Conservation (phyloP, 2,113 vertebrate genomes). For the Prietella phreatophila region DNA sequence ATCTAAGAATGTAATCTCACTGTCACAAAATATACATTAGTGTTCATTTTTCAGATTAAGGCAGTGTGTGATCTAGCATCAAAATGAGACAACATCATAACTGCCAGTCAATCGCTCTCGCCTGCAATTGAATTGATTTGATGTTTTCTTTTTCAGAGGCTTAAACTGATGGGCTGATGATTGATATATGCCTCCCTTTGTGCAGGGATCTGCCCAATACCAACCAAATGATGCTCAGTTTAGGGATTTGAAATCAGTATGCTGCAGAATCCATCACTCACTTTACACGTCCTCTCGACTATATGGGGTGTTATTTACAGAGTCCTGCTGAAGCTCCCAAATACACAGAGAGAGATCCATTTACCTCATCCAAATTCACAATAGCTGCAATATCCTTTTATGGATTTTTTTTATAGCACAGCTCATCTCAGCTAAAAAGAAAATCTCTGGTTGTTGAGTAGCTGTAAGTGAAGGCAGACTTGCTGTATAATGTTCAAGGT, state of each 20-base stretch:
- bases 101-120: constrained; percentile 35
- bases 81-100: constrained; percentile 42
- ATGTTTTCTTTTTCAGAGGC: constrained; percentile 35
- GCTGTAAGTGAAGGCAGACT: constrained; percentile 7
- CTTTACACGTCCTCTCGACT: constrained; percentile 34
- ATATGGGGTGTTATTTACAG: constrained; percentile 49
- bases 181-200: constrained; percentile 45
- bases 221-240: constrained; percentile 37
- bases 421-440: constrained; percentile 26
- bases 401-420: constrained; percentile 28
- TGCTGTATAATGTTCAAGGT: not conserved
- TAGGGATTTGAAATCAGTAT: constrained; percentile 55
- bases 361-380: constrained; percentile 30
- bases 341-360: constrained; percentile 30
- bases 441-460: constrained; percentile 23
- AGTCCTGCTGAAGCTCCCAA: constrained; percentile 38
- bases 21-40: constrained; percentile 32
- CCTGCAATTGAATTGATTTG: constrained; percentile 20
- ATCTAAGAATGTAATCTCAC: constrained; percentile 32
- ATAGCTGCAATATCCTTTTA: constrained; percentile 22
- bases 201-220: constrained; percentile 39
- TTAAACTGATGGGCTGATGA: constrained; percentile 44
- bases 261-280: constrained; percentile 45
- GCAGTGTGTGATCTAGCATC: constrained; percentile 25
- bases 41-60: constrained; percentile 30